phyloP scores from a whole-genome alignment of 2,113 vertebrate species.

The Caranx melampygus region DNA sequence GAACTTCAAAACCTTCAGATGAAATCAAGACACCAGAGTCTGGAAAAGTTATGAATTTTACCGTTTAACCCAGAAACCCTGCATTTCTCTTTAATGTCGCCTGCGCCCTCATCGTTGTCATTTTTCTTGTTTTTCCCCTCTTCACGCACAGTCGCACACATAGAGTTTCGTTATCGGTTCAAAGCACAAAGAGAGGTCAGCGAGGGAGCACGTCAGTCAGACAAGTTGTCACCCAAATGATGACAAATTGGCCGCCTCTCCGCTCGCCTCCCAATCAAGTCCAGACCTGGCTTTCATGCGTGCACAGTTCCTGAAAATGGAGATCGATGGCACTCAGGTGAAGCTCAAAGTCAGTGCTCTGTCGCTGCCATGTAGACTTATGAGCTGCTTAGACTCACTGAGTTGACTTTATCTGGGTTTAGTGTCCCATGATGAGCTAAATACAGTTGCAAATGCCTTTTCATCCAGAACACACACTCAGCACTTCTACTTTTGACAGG shows the following conservation, averaged over 20 bases:
- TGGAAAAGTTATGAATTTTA: slow-evolving; percentile 29
- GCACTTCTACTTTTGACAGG: slow-evolving; percentile 25
- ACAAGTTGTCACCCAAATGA: slow-evolving; percentile 78
- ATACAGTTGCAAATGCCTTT: background rate
- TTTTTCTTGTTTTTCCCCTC: slow-evolving; percentile 17
- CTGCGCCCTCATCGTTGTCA: slow-evolving; percentile 50
- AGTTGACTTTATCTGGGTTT: slow-evolving; percentile 4
- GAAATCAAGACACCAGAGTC: slow-evolving; percentile 26
- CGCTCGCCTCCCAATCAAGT: slow-evolving; percentile 70
- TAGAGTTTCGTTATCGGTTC: slow-evolving; percentile 65
- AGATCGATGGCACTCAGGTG: slow-evolving; percentile 72
- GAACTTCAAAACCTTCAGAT: slow-evolving; percentile 16
- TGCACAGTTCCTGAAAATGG: slow-evolving; percentile 48
- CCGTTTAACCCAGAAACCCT: slow-evolving; percentile 35
- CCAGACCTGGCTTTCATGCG: slow-evolving; percentile 67
- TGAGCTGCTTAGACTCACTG: slow-evolving; percentile 17
- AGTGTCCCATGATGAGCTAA: background rate
- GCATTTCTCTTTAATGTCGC: slow-evolving; percentile 45
- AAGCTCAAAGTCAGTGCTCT: slow-evolving; percentile 49
- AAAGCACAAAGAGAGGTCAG: slow-evolving; percentile 72
- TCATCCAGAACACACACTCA: background rate
- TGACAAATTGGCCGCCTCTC: slow-evolving; percentile 76
- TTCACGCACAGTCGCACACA: slow-evolving; percentile 35
- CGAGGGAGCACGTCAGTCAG: slow-evolving; percentile 71
- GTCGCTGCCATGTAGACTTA: slow-evolving; percentile 17